Conservation (phyloP, 2,888 invertebrate species). For the Epinotia nisella region DNA sequence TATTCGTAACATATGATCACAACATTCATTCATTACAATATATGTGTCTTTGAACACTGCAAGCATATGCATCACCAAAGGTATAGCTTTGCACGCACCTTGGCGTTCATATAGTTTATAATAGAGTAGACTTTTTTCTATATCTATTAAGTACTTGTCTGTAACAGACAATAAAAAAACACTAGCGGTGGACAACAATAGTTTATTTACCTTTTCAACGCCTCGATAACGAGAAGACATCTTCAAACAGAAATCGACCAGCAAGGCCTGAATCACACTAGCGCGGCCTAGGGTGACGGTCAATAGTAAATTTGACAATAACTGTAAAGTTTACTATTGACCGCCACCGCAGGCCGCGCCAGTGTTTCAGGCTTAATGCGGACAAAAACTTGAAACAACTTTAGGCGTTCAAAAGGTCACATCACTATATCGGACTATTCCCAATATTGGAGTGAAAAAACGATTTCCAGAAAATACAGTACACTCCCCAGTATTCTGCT, state of each 20-base stretch:
- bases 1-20: background rate
- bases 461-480: too few relatives aligned
- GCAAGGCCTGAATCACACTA: too few relatives aligned
- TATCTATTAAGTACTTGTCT: background rate
- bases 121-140: background rate
- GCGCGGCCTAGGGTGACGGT: too few relatives aligned
- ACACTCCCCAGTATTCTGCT: too few relatives aligned
- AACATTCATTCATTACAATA: conserved; percentile 1
- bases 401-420: background rate
- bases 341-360: too few relatives aligned
- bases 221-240: background rate
- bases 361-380: background rate
- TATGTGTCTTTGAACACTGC: background rate
- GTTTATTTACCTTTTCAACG: conserved; percentile 8
- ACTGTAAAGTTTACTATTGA: too few relatives aligned
- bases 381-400: background rate
- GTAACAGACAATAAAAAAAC: background rate
- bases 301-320: too few relatives aligned
- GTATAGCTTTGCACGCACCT: background rate
- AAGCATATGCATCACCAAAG: background rate
- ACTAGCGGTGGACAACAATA: conserved; percentile 25
- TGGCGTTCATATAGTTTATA: background rate
- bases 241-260: background rate
- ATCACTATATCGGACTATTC: background rate
- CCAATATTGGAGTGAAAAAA: too few relatives aligned